Conservation (phyloP, 2,888 invertebrate genomes). For the Pseudococcus jackbeardsleyi region DNA sequence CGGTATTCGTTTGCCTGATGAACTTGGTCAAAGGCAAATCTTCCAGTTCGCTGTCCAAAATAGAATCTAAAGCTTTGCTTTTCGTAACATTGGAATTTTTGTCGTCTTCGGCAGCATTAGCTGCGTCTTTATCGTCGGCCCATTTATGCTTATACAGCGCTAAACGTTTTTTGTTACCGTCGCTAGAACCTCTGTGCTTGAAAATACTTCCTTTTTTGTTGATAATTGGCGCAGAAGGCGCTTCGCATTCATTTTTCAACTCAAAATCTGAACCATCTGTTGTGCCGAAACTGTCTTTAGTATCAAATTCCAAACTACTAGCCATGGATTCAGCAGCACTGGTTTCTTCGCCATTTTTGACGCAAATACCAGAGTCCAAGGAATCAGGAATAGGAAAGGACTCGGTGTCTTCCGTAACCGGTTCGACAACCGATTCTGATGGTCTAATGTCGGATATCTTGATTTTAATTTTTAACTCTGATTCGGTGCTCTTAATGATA, state of each 20-base stretch:
- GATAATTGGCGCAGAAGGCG: constrained; percentile 68
- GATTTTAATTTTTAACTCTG: constrained; percentile 60
- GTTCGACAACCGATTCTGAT: neutral
- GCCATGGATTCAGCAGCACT: neutral
- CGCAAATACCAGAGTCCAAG: constrained; percentile 51
- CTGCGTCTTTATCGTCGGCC: constrained; percentile 74
- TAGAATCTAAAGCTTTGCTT: constrained; percentile 61
- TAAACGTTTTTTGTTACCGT: constrained; percentile 78
- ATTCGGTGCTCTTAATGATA: constrained; percentile 17
- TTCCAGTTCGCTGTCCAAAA: constrained; percentile 69
- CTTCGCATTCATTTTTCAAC: neutral
- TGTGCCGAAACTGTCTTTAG: neutral
- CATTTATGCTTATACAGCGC: constrained; percentile 91
- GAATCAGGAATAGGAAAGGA: constrained; percentile 20
- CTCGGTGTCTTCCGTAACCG: neutral
- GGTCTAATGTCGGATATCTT: constrained; percentile 57
- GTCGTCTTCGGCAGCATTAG: constrained; percentile 57
- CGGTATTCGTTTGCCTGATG: constrained; percentile 71
- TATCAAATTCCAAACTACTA: neutral
- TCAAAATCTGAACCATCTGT: constrained; percentile 38
- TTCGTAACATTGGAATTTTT: constrained; percentile 70
- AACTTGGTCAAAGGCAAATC: constrained; percentile 77
- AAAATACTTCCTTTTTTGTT: constrained; percentile 90
- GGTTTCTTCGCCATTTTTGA: constrained; percentile 9
- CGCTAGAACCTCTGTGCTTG: constrained; percentile 76